A percentile compares a stretch with the other conserved stretches of the same genome.
Evolutionary conservation across 2,113 vertebrate species (phyloP).

Genomic region (Hippopotamus amphibius): DNA sequence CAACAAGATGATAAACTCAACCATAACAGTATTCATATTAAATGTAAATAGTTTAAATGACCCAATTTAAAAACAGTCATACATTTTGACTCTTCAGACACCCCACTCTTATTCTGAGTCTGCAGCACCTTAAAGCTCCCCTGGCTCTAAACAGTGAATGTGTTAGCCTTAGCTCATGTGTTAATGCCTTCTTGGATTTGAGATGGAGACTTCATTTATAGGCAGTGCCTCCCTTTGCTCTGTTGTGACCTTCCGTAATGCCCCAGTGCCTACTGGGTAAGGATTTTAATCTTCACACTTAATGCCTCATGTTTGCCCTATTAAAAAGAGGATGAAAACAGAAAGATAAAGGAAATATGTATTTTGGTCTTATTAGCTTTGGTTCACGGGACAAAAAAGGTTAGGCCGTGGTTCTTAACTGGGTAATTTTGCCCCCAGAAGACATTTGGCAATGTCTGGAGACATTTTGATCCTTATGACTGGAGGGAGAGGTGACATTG

Average conservation of each 20-base stretch:
- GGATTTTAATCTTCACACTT: slow-evolving; percentile 25
- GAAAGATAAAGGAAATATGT: neutral
- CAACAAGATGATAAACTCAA: neutral
- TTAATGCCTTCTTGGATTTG: neutral
- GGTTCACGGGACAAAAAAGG: neutral
- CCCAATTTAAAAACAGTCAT: slow-evolving; percentile 11
- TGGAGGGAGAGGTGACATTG: neutral
- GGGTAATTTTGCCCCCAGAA: neutral
- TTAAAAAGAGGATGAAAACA: slow-evolving; percentile 37
- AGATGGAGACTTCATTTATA: neutral
- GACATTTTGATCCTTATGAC: neutral
- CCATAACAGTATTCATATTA: neutral
- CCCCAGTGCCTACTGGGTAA: neutral
- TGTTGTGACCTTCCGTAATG: neutral
- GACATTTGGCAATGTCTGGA: neutral
- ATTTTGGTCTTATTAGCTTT: neutral
- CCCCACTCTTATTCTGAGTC: neutral
- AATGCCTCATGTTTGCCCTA: neutral
- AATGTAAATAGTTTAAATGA: slow-evolving; percentile 31
- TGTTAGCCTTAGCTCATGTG: neutral
- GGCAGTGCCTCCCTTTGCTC: neutral
- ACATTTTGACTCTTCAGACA: neutral
- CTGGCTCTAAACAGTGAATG: neutral
- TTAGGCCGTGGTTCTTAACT: neutral
- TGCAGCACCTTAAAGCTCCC: neutral